These are phyloP conservation scores for Pipistrellus kuhlii DNA, from an alignment of 2,797 vertebrate genomes.

Conservation along the genomic window DNA sequence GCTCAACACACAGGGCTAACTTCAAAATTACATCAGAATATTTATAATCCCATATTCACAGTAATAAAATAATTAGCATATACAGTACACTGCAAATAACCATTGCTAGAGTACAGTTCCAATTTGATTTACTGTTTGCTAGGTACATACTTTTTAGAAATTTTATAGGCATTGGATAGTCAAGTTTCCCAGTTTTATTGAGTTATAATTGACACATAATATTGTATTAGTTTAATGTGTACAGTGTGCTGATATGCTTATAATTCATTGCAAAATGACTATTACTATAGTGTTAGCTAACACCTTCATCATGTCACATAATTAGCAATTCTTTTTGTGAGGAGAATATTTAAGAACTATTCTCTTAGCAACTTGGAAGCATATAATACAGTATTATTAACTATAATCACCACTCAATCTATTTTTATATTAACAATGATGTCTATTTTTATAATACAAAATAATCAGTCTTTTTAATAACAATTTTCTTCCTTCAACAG, in stretches of 20 bases:
- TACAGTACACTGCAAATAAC: slow-evolving; percentile 40
- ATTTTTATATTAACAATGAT: slow-evolving; percentile 25
- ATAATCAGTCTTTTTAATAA: slow-evolving; percentile 50
- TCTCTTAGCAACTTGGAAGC: neutral
- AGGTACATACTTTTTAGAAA: neutral
- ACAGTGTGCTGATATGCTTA: neutral
- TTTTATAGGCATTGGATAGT: neutral
- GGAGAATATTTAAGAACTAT: neutral
- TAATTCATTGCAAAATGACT: neutral
- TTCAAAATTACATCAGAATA: slow-evolving; percentile 54
- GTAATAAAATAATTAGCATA: slow-evolving; percentile 44
- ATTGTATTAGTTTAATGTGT: neutral
- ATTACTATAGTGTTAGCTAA: neutral
- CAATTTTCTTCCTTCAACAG: slow-evolving; percentile 49
- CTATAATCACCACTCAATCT: neutral
- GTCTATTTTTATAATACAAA: slow-evolving; percentile 37
- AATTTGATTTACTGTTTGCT: neutral
- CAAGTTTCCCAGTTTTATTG: slow-evolving; percentile 25
- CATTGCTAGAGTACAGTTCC: neutral
- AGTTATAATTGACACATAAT: neutral
- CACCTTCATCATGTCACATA: neutral
- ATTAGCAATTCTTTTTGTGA: neutral
- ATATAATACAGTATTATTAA: neutral
- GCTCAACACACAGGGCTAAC: neutral
- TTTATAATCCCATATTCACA: slow-evolving; percentile 32